Percentiles rank a stretch among this genome's conserved stretches.
Conservation (phyloP, 2,113 vertebrate species). For the Tachysurus fulvidraco region DNA sequence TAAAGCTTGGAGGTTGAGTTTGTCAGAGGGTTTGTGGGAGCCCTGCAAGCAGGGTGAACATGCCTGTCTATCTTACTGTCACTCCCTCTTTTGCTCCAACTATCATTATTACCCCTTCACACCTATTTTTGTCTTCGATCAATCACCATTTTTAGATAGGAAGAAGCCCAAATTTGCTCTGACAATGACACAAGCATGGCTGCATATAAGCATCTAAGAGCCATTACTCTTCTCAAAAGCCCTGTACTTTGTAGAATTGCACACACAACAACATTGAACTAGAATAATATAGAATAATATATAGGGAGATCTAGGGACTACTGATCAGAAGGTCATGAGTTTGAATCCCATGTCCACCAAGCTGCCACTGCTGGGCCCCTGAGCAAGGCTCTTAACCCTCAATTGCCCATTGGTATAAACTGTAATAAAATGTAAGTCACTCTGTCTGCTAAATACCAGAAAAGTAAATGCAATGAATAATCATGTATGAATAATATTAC, state of each 20-base stretch:
- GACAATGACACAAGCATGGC: slow-evolving; percentile 19
- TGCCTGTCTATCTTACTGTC: slow-evolving; percentile 47
- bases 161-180: slow-evolving; percentile 33
- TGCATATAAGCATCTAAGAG: background rate
- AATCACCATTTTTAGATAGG: slow-evolving; percentile 37
- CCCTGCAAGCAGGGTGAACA: slow-evolving; percentile 15
- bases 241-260: slow-evolving; percentile 10
- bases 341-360: too few species aligned
- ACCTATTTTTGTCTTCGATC: slow-evolving; percentile 47
- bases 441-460: too few species aligned
- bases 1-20: slow-evolving; percentile 6
- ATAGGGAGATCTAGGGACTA: too few species aligned
- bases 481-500: background rate
- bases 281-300: background rate
- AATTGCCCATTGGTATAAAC: too few species aligned
- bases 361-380: too few species aligned
- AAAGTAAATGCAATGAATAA: background rate
- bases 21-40: slow-evolving; percentile 19
- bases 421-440: too few species aligned
- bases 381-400: too few species aligned
- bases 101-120: slow-evolving; percentile 52
- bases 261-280: background rate
- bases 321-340: too few species aligned
- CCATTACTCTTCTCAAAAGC: background rate
- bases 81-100: slow-evolving; percentile 26